A percentile compares a stretch with the other conserved stretches of the same genome.
phyloP scores from a whole-genome alignment of 1,140 invertebrate genomes.

The Drosophila jambulina region DNA sequence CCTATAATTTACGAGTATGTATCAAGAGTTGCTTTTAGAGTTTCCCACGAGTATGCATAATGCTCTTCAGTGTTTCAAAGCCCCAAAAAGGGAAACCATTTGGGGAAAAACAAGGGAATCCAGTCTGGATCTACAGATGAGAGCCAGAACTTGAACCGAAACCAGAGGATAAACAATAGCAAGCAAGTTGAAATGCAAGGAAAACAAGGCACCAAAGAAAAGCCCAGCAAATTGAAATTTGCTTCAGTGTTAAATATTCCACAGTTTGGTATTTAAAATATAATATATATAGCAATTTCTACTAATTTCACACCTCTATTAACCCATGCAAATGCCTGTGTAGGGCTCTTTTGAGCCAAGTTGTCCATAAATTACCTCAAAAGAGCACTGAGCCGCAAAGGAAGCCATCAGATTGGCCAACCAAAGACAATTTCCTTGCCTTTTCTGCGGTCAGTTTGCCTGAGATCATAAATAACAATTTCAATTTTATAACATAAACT shows the following conservation, averaged over 20 bases:
- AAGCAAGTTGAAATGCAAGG: constrained; percentile 15
- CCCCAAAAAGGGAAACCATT: background rate
- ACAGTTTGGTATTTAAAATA: background rate
- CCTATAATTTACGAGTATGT: constrained; percentile 4
- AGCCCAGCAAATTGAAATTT: constrained; percentile 42
- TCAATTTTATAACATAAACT: constrained; percentile 55
- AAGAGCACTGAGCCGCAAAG: constrained; percentile 15
- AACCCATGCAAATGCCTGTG: background rate
- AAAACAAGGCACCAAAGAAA: constrained; percentile 31
- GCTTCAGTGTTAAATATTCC: background rate
- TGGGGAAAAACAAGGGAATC: background rate
- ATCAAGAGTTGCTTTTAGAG: background rate
- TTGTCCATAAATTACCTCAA: constrained; percentile 12
- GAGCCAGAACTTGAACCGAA: background rate
- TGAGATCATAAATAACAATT: constrained; percentile 54
- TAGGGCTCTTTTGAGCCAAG: background rate
- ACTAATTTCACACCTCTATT: background rate
- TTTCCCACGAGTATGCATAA: background rate
- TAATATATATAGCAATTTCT: background rate
- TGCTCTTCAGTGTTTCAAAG: background rate
- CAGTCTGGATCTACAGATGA: background rate
- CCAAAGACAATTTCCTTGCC: constrained; percentile 20
- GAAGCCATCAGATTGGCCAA: constrained; percentile 13
- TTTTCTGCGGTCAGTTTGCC: constrained; percentile 42
- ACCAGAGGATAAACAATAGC: constrained; percentile 43